phyloP scores from a whole-genome alignment of 2,113 vertebrate species.

The Artemisiospiza belli region DNA sequence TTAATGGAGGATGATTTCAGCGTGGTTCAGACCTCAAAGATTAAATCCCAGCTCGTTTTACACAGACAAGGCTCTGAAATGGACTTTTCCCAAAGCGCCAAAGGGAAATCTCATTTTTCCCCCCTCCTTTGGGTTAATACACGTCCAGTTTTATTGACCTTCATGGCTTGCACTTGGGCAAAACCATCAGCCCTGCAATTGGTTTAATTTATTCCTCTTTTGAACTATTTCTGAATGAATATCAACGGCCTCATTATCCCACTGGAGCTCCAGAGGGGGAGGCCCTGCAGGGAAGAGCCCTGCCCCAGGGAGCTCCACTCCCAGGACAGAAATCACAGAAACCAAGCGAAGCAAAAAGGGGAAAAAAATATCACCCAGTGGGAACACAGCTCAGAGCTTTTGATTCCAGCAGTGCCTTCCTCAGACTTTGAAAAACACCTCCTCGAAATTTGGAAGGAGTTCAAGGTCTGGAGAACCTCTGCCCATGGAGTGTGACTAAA shows the following conservation, averaged over 20 bases:
- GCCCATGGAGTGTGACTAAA: fast-evolving
- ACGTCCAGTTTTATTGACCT: not conserved
- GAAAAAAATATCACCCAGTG: not conserved
- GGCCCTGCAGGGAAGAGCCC: not conserved
- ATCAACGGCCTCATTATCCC: not conserved
- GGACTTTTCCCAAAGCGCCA: not conserved
- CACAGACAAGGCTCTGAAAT: not conserved
- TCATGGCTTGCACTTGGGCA: not conserved
- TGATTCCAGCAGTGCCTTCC: not conserved
- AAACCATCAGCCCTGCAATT: not conserved
- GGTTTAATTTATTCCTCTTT: not conserved
- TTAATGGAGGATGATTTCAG: not conserved
- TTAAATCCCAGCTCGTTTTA: not conserved
- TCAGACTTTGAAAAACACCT: not conserved
- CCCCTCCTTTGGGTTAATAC: not conserved
- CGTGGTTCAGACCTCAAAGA: not conserved
- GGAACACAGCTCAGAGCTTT: not conserved
- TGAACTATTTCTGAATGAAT: not conserved
- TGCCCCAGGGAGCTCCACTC: not conserved
- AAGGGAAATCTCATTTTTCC: not conserved
- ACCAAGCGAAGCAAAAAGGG: not conserved
- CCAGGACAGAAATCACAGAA: not conserved
- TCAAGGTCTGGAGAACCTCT: constrained; percentile 7
- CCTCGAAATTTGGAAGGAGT: not conserved
- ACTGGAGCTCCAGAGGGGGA: not conserved